Percentiles rank a stretch among this genome's conserved stretches.
phyloP scores from a whole-genome alignment of 2,113 vertebrate genomes.

The Pelodiscus sinensis region DNA sequence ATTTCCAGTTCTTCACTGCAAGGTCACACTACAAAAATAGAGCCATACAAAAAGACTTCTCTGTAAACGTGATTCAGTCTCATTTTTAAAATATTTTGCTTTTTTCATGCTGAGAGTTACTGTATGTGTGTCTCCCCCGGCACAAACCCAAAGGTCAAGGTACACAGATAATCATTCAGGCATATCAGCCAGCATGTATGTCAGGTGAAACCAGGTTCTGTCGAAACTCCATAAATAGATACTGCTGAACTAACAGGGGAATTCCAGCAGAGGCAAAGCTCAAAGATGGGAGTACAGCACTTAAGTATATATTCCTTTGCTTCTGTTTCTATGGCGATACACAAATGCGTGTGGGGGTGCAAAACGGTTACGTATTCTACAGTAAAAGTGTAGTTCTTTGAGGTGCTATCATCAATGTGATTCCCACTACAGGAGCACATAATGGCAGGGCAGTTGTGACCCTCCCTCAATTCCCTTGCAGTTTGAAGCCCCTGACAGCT shows the following conservation, averaged over 20 bases:
- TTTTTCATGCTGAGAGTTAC: neutral
- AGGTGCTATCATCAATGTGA: neutral
- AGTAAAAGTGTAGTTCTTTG: neutral
- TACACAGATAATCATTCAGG: neutral
- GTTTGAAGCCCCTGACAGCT: neutral
- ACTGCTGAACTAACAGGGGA: neutral
- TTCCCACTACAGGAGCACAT: neutral
- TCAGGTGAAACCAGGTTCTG: neutral
- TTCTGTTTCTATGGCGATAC: neutral
- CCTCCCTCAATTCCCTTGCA: neutral
- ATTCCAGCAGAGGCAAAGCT: neutral
- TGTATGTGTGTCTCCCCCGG: neutral
- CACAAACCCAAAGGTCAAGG: neutral
- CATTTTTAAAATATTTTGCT: neutral
- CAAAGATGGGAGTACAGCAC: neutral
- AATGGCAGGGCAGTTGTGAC: neutral
- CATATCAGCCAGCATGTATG: neutral
- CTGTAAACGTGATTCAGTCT: neutral
- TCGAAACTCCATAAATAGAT: neutral
- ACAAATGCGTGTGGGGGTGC: neutral
- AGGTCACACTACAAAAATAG: neutral
- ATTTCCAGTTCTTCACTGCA: neutral
- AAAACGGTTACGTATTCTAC: neutral
- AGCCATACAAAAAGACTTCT: neutral
- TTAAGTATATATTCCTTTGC: neutral